A percentile compares a stretch with the other conserved stretches of the same genome.
These are phyloP conservation scores for Galaxias olidus DNA, from an alignment of 2,797 vertebrate species.

Conservation along the genomic window DNA sequence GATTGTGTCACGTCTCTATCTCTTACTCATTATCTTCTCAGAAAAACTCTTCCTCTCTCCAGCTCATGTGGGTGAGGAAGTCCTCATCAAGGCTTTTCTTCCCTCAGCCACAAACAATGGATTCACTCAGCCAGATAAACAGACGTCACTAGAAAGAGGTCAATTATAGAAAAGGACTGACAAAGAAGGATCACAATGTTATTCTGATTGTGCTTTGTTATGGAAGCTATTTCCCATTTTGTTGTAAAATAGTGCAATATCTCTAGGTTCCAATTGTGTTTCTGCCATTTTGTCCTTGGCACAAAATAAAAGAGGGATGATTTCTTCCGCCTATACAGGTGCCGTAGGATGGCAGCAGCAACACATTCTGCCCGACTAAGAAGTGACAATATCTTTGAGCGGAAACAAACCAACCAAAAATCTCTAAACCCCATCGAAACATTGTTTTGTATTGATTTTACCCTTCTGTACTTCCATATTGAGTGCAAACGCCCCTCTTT, in stretches of 20 bases:
- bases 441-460: no score
- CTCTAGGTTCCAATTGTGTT: conserved; percentile 19
- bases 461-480: no score
- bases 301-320: no score
- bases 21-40: no score
- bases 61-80: conserved; percentile 34
- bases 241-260: neutral
- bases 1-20: conserved; percentile 2
- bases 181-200: conserved; percentile 21
- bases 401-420: neutral
- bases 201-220: conserved; percentile 53
- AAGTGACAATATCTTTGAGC: neutral
- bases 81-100: conserved; percentile 46
- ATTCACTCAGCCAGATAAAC: conserved; percentile 52
- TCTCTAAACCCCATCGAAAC: neutral
- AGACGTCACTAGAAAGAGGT: conserved; percentile 55
- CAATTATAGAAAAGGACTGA: conserved; percentile 41
- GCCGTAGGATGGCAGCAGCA: conserved; percentile 8
- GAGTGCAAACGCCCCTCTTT: neutral
- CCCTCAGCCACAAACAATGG: conserved; percentile 61
- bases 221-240: conserved; percentile 33
- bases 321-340: conserved; percentile 3
- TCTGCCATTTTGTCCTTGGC: conserved; percentile 11
- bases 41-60: no score
- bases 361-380: no score